phyloP scores from a whole-genome alignment of 2,888 invertebrate species.

The Ectemnius cavifrons region DNA sequence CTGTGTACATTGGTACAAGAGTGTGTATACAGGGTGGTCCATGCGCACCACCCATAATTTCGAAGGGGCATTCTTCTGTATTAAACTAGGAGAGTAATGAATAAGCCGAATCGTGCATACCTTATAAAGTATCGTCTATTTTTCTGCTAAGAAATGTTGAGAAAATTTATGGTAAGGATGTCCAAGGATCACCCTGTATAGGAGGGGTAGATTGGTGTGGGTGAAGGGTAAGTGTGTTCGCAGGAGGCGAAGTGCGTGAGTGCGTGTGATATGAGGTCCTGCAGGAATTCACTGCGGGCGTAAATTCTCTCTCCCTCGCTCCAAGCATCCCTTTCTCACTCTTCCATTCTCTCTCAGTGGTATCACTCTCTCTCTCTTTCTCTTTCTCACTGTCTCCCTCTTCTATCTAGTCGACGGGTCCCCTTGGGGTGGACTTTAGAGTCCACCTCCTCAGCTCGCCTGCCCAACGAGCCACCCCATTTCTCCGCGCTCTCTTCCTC shows the following conservation, averaged over 20 bases:
- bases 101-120: too few species aligned
- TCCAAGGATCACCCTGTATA: too few species aligned
- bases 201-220: too few species aligned
- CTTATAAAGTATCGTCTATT: too few species aligned
- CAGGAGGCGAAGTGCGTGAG: slow-evolving; percentile 42
- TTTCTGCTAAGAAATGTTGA: too few species aligned
- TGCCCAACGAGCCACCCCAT: slow-evolving; percentile 63
- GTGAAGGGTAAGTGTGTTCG: too few species aligned
- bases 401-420: slow-evolving; percentile 55
- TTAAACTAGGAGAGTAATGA: too few species aligned
- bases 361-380: slow-evolving; percentile 12
- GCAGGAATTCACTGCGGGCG: slow-evolving; percentile 74
- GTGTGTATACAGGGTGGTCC: too few species aligned
- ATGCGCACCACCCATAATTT: too few species aligned
- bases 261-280: slow-evolving; percentile 72
- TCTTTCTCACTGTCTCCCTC: slow-evolving; percentile 8
- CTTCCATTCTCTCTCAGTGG: not conserved
- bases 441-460: slow-evolving; percentile 68
- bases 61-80: too few species aligned
- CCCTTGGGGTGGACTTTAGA: slow-evolving; percentile 75
- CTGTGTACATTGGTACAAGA: not conserved
- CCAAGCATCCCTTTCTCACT: slow-evolving; percentile 24
- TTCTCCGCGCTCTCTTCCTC: slow-evolving; percentile 53
- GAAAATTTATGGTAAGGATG: too few species aligned
- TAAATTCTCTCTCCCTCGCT: slow-evolving; percentile 64